These are phyloP conservation scores for Neria commutata DNA, from an alignment of 2,888 invertebrate genomes.

Conservation along the genomic window DNA sequence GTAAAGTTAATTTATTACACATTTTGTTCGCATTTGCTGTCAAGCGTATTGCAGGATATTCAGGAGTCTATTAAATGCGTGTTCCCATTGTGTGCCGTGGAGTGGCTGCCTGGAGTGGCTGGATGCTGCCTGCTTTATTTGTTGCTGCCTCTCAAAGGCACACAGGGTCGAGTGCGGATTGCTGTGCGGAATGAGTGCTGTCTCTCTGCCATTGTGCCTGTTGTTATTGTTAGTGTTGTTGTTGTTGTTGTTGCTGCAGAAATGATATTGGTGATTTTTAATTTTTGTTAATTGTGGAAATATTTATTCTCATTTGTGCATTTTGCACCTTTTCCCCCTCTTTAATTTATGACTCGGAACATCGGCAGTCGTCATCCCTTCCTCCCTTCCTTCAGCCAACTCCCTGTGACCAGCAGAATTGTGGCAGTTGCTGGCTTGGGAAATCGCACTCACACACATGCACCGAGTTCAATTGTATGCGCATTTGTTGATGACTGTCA, in stretches of 20 bases:
- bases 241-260: background rate
- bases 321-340: conserved; percentile 49
- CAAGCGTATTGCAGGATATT: conserved; percentile 32
- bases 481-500: conserved; percentile 48
- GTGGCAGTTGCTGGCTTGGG: background rate
- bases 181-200: background rate
- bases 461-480: no score
- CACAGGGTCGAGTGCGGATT: background rate
- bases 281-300: conserved; percentile 59
- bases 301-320: conserved; percentile 59
- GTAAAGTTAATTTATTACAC: conserved; percentile 58
- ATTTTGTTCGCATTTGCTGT: conserved; percentile 51
- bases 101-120: conserved; percentile 41
- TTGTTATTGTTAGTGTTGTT: conserved; percentile 6
- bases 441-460: no score
- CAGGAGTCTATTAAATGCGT: conserved; percentile 51
- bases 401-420: conserved; percentile 7
- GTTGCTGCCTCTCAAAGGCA: conserved; percentile 7
- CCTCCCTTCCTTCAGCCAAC: conserved; percentile 30
- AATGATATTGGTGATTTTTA: conserved; percentile 40
- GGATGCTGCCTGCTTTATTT: conserved; percentile 7
- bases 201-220: background rate
- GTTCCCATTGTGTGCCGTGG: conserved; percentile 45
- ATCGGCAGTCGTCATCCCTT: conserved; percentile 31
- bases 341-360: conserved; percentile 44